Evolutionary conservation across 2,888 invertebrate genomes (phyloP).

Genomic region (Gibbula magus): DNA sequence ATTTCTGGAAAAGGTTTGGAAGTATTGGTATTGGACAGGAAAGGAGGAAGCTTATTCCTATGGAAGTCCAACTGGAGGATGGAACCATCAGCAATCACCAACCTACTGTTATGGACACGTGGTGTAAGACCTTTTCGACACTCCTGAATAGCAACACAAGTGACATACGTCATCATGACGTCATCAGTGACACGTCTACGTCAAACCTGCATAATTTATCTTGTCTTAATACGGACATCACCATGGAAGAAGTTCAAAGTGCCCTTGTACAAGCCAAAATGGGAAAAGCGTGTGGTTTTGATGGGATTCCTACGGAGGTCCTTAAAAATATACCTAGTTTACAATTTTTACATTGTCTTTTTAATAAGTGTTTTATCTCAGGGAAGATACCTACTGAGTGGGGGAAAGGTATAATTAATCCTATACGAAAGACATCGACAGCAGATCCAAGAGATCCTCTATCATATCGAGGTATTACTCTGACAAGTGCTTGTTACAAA

Average conservation of each 20-base stretch:
- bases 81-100: not conserved
- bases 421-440: constrained; percentile 33
- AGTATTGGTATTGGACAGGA: not conserved
- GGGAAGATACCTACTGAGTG: constrained; percentile 25
- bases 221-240: not conserved
- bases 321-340: not conserved
- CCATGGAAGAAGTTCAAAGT: not conserved
- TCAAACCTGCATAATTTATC: not conserved
- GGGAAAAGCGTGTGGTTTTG: not conserved
- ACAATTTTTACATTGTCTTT: not conserved
- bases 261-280: not conserved
- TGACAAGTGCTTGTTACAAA: constrained; percentile 31
- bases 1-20: not conserved
- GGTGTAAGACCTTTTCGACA: not conserved
- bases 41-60: not conserved
- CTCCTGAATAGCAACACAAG: not conserved
- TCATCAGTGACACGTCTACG: not conserved
- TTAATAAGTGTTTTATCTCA: constrained; percentile 2
- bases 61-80: not conserved
- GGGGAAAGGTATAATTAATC: constrained; percentile 33
- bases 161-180: not conserved
- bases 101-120: not conserved
- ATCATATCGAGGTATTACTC: constrained; percentile 32
- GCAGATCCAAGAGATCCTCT: constrained; percentile 29
- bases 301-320: not conserved